Percentiles rank a stretch among this genome's conserved stretches.
phyloP scores from a whole-genome alignment of 2,888 invertebrate species.

The Hypomecis punctinalis region DNA sequence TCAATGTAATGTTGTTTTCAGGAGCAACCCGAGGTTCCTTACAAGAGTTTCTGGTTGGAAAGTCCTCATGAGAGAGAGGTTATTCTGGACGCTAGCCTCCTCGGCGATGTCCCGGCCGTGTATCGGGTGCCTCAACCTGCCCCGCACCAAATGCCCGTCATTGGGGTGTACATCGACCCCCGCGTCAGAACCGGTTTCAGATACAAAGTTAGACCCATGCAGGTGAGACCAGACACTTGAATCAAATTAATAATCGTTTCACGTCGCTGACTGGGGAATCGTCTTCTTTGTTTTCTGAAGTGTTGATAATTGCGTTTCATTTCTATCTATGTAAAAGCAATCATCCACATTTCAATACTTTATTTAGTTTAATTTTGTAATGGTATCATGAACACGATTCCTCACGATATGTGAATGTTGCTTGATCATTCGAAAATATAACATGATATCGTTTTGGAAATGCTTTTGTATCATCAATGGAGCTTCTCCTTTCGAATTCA shows the following conservation, averaged over 20 bases:
- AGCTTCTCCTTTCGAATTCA: conserved; percentile 54
- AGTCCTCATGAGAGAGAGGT: conserved; percentile 66
- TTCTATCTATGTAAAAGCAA: conserved; percentile 59
- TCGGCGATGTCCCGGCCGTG: conserved; percentile 88
- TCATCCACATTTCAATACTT: conserved; percentile 72
- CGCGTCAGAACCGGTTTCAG: conserved; percentile 90
- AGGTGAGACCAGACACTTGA: conserved; percentile 77
- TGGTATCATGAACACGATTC: conserved; percentile 52
- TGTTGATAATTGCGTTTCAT: conserved; percentile 73
- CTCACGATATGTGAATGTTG: conserved; percentile 69
- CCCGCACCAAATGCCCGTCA: conserved; percentile 87
- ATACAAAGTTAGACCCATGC: conserved; percentile 89
- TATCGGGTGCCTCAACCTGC: conserved; percentile 86
- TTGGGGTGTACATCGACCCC: conserved; percentile 90
- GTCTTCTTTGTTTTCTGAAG: conserved; percentile 60
- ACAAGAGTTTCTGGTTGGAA: conserved; percentile 66
- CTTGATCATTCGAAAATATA: conserved; percentile 69
- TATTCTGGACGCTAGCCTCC: conserved; percentile 83
- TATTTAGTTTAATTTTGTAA: neutral
- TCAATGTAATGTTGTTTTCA: conserved; percentile 44
- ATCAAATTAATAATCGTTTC: conserved; percentile 52
- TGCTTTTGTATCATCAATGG: conserved; percentile 74
- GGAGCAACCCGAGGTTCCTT: conserved; percentile 67
- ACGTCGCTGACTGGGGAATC: conserved; percentile 65
- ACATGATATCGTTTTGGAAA: conserved; percentile 55